Conservation (phyloP, 1,140 invertebrate species). For the Anagrus nilaparvatae region DNA sequence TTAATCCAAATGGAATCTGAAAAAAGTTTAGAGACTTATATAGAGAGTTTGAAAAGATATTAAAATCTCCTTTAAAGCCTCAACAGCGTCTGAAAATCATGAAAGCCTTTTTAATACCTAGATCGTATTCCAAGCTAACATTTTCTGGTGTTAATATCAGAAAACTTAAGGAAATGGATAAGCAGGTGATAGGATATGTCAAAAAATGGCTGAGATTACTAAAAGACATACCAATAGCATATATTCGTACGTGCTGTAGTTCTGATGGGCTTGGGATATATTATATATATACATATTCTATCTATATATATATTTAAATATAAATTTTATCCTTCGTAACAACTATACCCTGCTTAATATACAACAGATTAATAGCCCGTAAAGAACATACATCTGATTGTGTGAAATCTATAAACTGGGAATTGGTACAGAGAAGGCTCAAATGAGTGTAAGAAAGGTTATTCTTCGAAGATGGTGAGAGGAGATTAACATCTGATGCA, state of each 20-base stretch:
- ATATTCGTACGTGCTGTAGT: slow-evolving; percentile 10
- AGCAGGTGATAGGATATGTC: not conserved
- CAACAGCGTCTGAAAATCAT: slow-evolving; percentile 19
- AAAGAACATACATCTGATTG: no score
- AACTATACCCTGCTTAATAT: no score
- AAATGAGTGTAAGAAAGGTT: no score
- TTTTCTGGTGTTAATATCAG: not conserved
- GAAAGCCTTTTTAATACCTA: not conserved
- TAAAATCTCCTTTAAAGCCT: slow-evolving; percentile 26
- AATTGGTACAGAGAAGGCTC: no score
- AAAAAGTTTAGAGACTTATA: not conserved
- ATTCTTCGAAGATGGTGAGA: no score
- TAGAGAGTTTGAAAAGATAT: slow-evolving; percentile 17
- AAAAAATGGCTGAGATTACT: slow-evolving; percentile 1
- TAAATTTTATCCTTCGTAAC: no score
- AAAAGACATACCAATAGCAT: not conserved
- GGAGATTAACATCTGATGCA: no score
- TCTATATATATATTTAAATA: no score
- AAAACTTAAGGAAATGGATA: not conserved
- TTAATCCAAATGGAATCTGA: slow-evolving; percentile 5
- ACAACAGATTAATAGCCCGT: no score
- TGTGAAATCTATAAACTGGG: no score
- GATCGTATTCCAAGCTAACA: not conserved
- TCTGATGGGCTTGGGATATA: no score
- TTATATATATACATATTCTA: no score